Conservation (phyloP, 53 echinoderm and acorn worm species). For the Crossaster papposus region DNA sequence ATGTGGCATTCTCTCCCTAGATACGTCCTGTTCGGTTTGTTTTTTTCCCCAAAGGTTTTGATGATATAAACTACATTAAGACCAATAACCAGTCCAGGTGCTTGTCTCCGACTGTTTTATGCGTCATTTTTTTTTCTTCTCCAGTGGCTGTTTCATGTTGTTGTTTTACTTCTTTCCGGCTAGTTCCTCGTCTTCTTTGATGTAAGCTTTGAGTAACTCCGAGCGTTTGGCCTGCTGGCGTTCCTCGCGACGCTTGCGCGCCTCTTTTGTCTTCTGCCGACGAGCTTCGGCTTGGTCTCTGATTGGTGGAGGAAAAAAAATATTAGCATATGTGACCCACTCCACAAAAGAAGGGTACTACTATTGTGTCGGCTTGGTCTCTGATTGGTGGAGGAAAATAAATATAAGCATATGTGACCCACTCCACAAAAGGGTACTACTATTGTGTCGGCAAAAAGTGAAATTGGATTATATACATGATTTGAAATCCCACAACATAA, state of each 20-base stretch:
- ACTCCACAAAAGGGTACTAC: too few relatives aligned
- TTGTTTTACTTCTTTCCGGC: constrained; percentile 82
- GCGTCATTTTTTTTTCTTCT: not conserved
- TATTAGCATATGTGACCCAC: not conserved
- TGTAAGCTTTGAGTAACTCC: constrained; percentile 86
- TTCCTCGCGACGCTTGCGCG: constrained; percentile 96
- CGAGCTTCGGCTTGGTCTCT: constrained; percentile 98
- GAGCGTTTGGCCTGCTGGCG: constrained; percentile 84
- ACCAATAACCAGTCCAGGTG: not conserved
- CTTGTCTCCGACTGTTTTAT: not conserved
- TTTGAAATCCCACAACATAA: too few relatives aligned
- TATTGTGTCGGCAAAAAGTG: too few relatives aligned
- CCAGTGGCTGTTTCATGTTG: constrained; percentile 25
- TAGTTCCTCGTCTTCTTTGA: constrained; percentile 85
- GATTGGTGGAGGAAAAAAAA: constrained; percentile 29
- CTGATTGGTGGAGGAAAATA: constrained; percentile 58
- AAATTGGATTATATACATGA: too few relatives aligned
- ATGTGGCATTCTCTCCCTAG: constrained; percentile 22
- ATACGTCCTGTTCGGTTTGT: too few relatives aligned
- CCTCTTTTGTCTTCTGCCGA: constrained; percentile 90
- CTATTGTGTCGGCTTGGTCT: constrained; percentile 99
- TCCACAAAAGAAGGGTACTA: too few relatives aligned
- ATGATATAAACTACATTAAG: not conserved
- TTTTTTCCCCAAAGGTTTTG: not conserved
- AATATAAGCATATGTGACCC: not conserved